A percentile compares a stretch with the other conserved stretches of the same genome.
These are phyloP conservation scores for Hyaena hyaena DNA, from an alignment of 2,113 vertebrate genomes.

Conservation along the genomic window DNA sequence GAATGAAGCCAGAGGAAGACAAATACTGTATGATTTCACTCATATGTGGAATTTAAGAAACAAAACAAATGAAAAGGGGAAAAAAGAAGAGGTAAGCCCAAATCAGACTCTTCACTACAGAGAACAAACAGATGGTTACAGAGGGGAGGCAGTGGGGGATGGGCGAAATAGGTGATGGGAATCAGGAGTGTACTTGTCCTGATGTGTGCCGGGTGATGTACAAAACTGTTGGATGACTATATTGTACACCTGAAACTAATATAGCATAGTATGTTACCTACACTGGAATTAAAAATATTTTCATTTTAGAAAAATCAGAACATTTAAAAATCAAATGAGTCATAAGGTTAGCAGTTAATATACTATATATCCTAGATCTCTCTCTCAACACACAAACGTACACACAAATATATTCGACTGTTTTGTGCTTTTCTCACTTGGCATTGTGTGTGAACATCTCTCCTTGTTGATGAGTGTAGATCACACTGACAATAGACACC, in stretches of 20 bases:
- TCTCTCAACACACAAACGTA: not conserved
- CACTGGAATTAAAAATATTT: not conserved
- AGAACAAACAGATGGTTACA: not conserved
- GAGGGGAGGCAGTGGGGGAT: not conserved
- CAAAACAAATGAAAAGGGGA: not conserved
- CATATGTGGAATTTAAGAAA: not conserved
- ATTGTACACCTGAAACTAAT: not conserved
- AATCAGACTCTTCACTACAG: not conserved
- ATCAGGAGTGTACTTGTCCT: not conserved
- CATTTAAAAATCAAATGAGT: not conserved
- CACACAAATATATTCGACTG: not conserved
- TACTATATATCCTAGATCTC: not conserved
- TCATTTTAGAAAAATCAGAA: conserved; percentile 29
- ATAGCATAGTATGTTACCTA: not conserved
- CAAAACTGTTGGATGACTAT: too few relatives aligned
- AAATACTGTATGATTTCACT: not conserved
- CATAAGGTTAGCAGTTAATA: not conserved
- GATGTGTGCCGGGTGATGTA: not conserved
- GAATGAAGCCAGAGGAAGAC: not conserved
- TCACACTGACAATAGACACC: not conserved
- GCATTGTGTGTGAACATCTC: not conserved
- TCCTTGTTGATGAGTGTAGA: not conserved
- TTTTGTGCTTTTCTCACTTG: not conserved
- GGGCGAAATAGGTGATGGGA: not conserved
- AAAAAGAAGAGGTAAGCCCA: not conserved